Evolutionary conservation across 2,888 invertebrate genomes (phyloP), one percentile per base, ranked within the genome.

Genomic region (Brachyopa scutellaris): DNA sequence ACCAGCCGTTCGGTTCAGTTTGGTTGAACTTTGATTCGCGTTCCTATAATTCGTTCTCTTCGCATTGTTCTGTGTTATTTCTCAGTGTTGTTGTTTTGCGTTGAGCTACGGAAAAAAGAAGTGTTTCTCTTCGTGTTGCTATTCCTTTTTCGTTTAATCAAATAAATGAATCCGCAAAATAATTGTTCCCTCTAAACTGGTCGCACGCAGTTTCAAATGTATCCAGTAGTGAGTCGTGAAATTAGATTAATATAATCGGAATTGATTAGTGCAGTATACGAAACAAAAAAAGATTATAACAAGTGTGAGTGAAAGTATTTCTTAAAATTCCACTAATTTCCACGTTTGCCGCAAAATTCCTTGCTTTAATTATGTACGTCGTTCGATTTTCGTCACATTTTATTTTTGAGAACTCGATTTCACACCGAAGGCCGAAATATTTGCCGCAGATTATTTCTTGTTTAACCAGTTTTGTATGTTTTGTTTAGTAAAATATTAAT

Each of bases 341-440:
- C 11, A 19, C 23, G 51, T 23, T 51, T 42, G 47, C 49, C 57
- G 36, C 29, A 26, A 21, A 53, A 53, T 40, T 33, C 17, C 38
- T 31, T 23, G 31, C 5, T 8, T 26, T 38, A 38, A 33, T 13
- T 38, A 19, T 17, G 21, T 11, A 19, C 23, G 40, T 19, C 29
- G 21, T 11, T 29, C 42, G 19, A 23, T 9, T 38, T 21, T 42
- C 4, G 17, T 19, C 8, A 45, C 40, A 42, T n/a, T n/a, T n/a
- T n/a, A n/a, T n/a, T 59, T 59, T 59, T 59, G 26, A 57, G 36
- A 57, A 69, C 42, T 53, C 9, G 19, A 15, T 29, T 15, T 26
- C 5, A 61, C 11, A 67, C 51, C 64, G 66, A 79, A 79, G 78
- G 78, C 45, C 73, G n/a, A 57, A 57, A 9, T 15, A 55, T 42